These are phyloP conservation scores for Plusia festucae DNA, from an alignment of 2,888 invertebrate species.

Conservation along the genomic window DNA sequence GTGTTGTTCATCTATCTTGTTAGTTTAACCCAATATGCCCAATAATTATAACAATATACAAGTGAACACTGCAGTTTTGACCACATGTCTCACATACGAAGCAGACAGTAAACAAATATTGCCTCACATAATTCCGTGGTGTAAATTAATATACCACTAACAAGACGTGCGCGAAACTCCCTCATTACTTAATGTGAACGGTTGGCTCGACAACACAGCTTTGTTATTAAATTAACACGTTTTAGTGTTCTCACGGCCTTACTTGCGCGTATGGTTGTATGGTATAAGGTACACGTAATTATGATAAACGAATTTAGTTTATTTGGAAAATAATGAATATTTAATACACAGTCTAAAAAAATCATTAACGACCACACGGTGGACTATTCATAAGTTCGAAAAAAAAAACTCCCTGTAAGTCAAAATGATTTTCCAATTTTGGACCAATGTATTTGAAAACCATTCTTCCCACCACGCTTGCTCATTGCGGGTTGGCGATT, in stretches of 20 bases:
- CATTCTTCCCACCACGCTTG: no score
- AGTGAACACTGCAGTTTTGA: conserved; percentile 2
- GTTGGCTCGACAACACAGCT: conserved; percentile 66
- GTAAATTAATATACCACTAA: conserved; percentile 78
- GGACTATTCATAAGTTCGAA: not conserved
- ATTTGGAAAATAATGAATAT: no score
- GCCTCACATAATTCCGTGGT: conserved; percentile 61
- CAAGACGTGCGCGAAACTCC: conserved; percentile 76
- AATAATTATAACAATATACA: no score
- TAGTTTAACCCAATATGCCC: not conserved
- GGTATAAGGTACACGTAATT: not conserved
- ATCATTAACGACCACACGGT: no score
- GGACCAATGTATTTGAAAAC: not conserved
- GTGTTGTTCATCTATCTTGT: no score
- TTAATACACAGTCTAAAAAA: no score
- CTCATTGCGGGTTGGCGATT: no score
- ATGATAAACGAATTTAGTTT: no score
- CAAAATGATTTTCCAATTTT: not conserved
- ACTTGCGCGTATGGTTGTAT: conserved; percentile 9
- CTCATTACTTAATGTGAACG: conserved; percentile 71
- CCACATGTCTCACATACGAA: not conserved
- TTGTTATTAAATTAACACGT: conserved; percentile 82
- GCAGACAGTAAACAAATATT: conserved; percentile 16
- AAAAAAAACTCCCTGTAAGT: not conserved
- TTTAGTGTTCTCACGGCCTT: conserved; percentile 55